Conservation (phyloP, 1,140 invertebrate species). For the Leptinotarsa undecemlineata region DNA sequence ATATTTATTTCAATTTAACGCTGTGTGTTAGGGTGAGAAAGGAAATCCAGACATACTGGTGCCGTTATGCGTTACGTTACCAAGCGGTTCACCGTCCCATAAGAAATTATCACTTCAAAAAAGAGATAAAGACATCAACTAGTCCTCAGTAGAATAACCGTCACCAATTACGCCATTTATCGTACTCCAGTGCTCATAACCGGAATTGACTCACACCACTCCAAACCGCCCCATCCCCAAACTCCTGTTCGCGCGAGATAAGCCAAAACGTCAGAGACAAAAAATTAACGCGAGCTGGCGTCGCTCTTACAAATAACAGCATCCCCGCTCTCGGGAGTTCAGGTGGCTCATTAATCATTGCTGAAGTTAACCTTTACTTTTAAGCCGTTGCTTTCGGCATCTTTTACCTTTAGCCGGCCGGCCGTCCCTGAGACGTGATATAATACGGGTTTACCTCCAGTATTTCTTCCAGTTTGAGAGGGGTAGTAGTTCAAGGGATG, state of each 20-base stretch:
- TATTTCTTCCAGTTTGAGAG: neutral
- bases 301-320: neutral
- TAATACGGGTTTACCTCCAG: neutral
- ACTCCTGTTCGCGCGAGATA: neutral
- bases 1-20: too few relatives aligned
- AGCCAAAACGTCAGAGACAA: constrained; percentile 7
- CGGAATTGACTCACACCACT: too few relatives aligned
- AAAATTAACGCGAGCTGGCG: neutral
- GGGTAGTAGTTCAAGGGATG: neutral
- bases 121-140: too few relatives aligned
- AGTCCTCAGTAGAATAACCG: too few relatives aligned
- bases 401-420: neutral
- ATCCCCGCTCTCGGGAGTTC: neutral
- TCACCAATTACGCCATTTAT: too few relatives aligned
- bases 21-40: too few relatives aligned
- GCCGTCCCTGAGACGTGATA: neutral
- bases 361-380: constrained; percentile 6
- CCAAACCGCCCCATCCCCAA: too few relatives aligned
- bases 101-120: too few relatives aligned
- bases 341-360: constrained; percentile 7
- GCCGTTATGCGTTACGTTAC: too few relatives aligned
- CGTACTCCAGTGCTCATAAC: too few relatives aligned
- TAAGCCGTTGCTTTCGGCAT: constrained; percentile 4
- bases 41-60: too few relatives aligned
- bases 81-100: too few relatives aligned